Percentiles rank a stretch among this genome's conserved stretches.
Conservation (phyloP, 2,888 invertebrate species). For the Lacanobia wlatinum region DNA sequence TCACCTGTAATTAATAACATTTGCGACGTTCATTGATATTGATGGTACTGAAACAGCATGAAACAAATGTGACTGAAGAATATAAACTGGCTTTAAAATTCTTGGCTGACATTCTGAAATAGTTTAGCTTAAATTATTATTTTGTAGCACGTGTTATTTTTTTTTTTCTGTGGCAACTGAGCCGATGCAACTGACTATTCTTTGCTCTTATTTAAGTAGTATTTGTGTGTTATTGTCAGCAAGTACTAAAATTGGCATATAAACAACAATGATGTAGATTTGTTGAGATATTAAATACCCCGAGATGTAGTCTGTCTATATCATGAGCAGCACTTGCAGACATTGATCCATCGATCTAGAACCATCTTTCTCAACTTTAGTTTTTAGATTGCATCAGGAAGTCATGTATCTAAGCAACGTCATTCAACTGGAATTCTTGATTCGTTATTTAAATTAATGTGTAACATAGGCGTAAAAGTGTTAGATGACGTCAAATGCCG, state of each 20-base stretch:
- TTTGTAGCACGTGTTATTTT: too few relatives aligned
- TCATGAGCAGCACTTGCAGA: background rate
- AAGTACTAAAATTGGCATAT: too few relatives aligned
- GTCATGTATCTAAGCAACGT: slow-evolving; percentile 4
- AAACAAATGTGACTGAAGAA: background rate
- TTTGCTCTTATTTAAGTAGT: background rate
- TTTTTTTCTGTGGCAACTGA: too few relatives aligned
- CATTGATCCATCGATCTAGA: background rate
- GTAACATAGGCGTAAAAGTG: slow-evolving; percentile 43
- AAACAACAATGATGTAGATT: background rate
- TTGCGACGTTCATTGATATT: slow-evolving; percentile 49
- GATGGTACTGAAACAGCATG: slow-evolving; percentile 11
- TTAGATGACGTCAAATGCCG: slow-evolving; percentile 57
- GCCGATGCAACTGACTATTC: too few relatives aligned
- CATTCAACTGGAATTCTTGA: slow-evolving; percentile 35
- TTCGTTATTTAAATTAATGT: slow-evolving; percentile 43
- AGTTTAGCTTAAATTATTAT: background rate
- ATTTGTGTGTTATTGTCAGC: background rate
- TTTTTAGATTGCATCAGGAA: slow-evolving; percentile 13
- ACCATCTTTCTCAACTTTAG: slow-evolving; percentile 1
- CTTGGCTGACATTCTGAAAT: slow-evolving; percentile 8
- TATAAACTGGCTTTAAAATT: slow-evolving; percentile 20
- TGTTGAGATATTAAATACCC: background rate
- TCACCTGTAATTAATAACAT: slow-evolving; percentile 57
- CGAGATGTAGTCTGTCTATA: background rate